Percentiles rank a stretch among this genome's conserved stretches.
phyloP scores from a whole-genome alignment of 2,888 invertebrate genomes.

The Phoenoteleia sp. region DNA sequence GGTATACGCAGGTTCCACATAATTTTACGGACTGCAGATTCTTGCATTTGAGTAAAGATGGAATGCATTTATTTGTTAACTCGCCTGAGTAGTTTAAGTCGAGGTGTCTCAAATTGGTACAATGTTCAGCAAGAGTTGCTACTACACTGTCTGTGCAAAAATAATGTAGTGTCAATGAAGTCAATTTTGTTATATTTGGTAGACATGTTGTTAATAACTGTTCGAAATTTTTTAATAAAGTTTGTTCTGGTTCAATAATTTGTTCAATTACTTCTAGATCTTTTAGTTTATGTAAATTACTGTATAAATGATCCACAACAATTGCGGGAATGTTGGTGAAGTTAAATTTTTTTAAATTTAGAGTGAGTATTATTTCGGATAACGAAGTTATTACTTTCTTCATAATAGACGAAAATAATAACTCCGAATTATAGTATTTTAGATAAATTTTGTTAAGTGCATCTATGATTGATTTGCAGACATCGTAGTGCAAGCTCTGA shows the following conservation, averaged over 20 bases:
- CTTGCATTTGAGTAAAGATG: not conserved
- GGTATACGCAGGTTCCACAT: no score
- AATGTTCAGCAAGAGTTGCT: not conserved
- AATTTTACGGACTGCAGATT: no score
- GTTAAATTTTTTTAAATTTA: not conserved
- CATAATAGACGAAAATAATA: not conserved
- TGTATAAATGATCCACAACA: not conserved
- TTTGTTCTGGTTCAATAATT: not conserved
- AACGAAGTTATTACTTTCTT: not conserved
- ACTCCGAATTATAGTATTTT: not conserved
- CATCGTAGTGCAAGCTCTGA: not conserved
- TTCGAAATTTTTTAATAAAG: not conserved
- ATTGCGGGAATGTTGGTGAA: not conserved
- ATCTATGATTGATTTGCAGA: not conserved
- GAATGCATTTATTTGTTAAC: not conserved
- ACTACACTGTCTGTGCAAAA: not conserved
- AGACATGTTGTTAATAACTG: not conserved
- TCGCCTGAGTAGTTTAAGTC: not conserved
- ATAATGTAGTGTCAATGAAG: not conserved
- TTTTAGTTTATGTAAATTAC: not conserved
- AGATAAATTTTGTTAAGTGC: not conserved
- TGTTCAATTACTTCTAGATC: not conserved
- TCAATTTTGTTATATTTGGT: not conserved
- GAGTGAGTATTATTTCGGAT: not conserved
- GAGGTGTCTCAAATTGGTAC: not conserved